phyloP scores from a whole-genome alignment of 2,888 invertebrate species.

The Cheilosia urbana region DNA sequence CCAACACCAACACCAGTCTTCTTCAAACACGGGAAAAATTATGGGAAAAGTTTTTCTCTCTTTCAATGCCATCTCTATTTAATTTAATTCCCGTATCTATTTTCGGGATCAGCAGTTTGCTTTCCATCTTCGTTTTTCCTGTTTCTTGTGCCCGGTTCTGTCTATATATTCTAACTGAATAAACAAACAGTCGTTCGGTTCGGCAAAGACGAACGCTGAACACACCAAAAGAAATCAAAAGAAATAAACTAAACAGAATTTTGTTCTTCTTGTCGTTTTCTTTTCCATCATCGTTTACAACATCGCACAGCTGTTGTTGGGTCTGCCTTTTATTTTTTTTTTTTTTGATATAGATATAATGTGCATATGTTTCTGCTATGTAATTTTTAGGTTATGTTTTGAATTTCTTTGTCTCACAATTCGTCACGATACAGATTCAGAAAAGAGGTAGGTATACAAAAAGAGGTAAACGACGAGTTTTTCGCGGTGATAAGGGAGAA shows the following conservation, averaged over 20 bases:
- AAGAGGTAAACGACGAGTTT: conserved; percentile 20
- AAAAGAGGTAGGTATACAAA: neutral
- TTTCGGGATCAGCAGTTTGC: conserved; percentile 72
- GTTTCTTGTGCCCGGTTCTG: conserved; percentile 12
- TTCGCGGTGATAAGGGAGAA: neutral
- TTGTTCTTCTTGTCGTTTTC: conserved; percentile 22
- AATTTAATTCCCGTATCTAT: conserved; percentile 74
- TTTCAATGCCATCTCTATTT: conserved; percentile 65
- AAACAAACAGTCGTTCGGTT: conserved; percentile 58
- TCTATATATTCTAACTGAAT: conserved; percentile 55
- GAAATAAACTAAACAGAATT: conserved; percentile 49
- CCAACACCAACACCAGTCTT: neutral
- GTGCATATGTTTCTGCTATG: conserved; percentile 1
- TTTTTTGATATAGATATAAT: conserved; percentile 23
- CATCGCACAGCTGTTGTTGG: conserved; percentile 69
- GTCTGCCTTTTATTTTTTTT: neutral
- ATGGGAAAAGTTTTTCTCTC: conserved; percentile 57
- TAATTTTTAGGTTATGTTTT: conserved; percentile 29
- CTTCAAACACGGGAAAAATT: conserved; percentile 27
- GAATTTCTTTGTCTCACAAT: conserved; percentile 32
- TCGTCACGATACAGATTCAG: conserved; percentile 58
- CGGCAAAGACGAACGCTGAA: conserved; percentile 27
- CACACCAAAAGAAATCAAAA: conserved; percentile 23
- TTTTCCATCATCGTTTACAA: conserved; percentile 31
- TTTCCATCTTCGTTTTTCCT: conserved; percentile 49